A percentile compares a stretch with the other conserved stretches of the same genome.
Conservation (phyloP, 2,797 vertebrate species). For the Graptemys geographica region DNA sequence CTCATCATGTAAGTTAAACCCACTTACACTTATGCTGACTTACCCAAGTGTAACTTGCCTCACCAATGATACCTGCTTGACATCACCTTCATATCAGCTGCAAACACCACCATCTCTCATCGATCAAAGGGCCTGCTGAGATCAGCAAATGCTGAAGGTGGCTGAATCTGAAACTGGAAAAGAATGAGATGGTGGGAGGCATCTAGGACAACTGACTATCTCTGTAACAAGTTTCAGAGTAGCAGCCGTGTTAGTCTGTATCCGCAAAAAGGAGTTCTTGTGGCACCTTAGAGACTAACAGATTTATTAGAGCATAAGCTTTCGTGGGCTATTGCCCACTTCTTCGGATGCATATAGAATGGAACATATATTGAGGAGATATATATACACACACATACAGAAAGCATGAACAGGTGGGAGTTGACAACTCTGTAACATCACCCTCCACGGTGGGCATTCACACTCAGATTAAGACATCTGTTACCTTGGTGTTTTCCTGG, state of each 20-base stretch:
- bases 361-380: too few relatives aligned
- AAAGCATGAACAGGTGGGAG: too few relatives aligned
- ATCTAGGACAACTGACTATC: background rate
- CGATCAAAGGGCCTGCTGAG: background rate
- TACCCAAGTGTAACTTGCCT: background rate
- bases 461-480: background rate
- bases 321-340: too few relatives aligned
- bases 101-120: background rate
- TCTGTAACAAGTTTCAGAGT: background rate
- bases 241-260: too few relatives aligned
- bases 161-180: background rate
- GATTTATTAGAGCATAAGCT: too few relatives aligned
- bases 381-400: too few relatives aligned
- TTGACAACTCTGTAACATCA: background rate
- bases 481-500: background rate
- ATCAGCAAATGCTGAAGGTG: background rate
- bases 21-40: background rate
- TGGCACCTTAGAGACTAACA: too few relatives aligned
- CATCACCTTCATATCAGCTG: background rate
- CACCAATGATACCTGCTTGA: background rate
- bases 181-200: background rate
- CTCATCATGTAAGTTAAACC: background rate
- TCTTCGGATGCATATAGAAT: too few relatives aligned
- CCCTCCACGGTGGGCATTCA: rapidly evolving
- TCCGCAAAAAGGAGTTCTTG: too few relatives aligned